Percentiles rank a stretch among this genome's conserved stretches.
phyloP scores from a whole-genome alignment of 2,797 vertebrate genomes.

The Brachyrhaphis roseni region DNA sequence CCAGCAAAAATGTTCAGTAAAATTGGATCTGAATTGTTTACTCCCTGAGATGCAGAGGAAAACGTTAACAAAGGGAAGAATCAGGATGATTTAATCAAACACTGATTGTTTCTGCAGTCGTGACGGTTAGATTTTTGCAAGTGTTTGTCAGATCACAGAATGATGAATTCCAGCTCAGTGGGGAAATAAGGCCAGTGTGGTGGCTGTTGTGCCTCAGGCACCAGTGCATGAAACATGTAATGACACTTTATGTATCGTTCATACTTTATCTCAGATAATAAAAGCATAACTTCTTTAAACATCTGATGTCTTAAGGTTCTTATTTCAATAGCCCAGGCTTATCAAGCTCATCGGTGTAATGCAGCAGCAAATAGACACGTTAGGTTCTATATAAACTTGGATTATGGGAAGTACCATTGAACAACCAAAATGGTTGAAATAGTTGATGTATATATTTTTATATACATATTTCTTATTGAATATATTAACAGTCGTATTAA shows the following conservation, averaged over 20 bases:
- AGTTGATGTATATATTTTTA: neutral
- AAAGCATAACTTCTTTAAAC: slow-evolving; percentile 21
- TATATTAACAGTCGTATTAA: neutral
- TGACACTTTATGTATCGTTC: slow-evolving; percentile 41
- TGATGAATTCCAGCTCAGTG: slow-evolving; percentile 60
- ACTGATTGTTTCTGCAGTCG: slow-evolving; percentile 38
- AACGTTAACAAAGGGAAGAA: slow-evolving; percentile 42
- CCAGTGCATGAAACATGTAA: slow-evolving; percentile 39
- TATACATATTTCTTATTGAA: neutral
- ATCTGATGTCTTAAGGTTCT: slow-evolving; percentile 13
- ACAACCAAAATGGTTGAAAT: neutral
- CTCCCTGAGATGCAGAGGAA: slow-evolving; percentile 35
- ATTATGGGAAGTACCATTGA: neutral
- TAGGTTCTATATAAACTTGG: neutral
- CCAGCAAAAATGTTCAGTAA: neutral
- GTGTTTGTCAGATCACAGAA: slow-evolving; percentile 48
- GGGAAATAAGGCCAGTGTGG: slow-evolving; percentile 63
- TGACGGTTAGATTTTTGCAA: slow-evolving; percentile 29
- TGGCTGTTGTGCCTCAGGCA: slow-evolving; percentile 50
- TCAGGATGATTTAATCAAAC: slow-evolving; percentile 58
- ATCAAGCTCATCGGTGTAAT: slow-evolving; percentile 13
- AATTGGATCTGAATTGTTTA: slow-evolving; percentile 34
- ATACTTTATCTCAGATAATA: slow-evolving; percentile 31
- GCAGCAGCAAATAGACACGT: slow-evolving; percentile 13
- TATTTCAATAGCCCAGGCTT: neutral